Evolutionary conservation across 1,140 invertebrate genomes (phyloP), one percentile per base, ranked within the genome.

Genomic region (Drosophila nigromelanica): DNA sequence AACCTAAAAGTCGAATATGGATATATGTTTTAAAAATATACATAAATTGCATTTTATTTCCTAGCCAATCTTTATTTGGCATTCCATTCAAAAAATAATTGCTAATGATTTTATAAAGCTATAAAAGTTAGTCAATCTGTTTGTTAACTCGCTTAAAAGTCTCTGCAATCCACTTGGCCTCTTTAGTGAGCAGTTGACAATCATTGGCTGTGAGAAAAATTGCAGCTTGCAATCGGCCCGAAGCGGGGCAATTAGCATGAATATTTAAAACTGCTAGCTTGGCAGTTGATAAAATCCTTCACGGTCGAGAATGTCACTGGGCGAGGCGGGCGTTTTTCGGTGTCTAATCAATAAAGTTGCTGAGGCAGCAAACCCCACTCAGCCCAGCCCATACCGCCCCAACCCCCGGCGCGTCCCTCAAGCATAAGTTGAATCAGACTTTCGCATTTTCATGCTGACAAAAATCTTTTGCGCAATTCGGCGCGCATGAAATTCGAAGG

Each of bases 261-360:
- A 87, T 86, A 63, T 87, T 82, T 63, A 63, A 61, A 87, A 78
- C 73, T 72, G 68, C 82, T 50, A 79, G 73, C 60, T 76, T 68
- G 48, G 64, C 76, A 62, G 42, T 78, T 59, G 52, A 58, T 33
- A 45, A 42, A 63, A 48, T 37, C 54, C 63, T 60, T 40, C 48
- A 68, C 33, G 40, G 55, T 68, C 48, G 55, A 42, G 62, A 50
- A 30, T 40, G 30, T 27, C 30, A 42, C 30, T 5, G 18, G n/a
- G 27, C 27, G 11, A 48, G 73, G 24, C 14, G 58, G 33, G 21
- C 15, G 52, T 35, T 47, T 61, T 55, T 54, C 42, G 43, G 52
- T 59, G 56, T 82, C 80, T 81, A 86, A 86, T 86, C 81, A 87
- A 86, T 86, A 86, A 72, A 86, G 70, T 81, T 86, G 78, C 82